phyloP scores from a whole-genome alignment of 2,797 vertebrate species.

The Notolepis coatsorum region DNA sequence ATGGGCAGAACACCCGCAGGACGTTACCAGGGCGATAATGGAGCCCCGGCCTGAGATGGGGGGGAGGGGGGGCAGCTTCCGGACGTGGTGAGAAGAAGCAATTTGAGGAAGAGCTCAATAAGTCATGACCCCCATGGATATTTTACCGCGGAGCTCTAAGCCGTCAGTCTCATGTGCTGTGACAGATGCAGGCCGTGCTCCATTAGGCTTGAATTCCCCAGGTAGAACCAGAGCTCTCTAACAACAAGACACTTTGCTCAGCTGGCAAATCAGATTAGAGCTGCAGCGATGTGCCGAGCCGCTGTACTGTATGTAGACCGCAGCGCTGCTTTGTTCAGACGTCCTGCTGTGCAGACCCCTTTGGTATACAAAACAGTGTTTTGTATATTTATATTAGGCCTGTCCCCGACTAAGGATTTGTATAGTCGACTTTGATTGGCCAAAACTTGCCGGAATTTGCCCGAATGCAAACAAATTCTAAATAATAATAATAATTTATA shows the following conservation, averaged over 20 bases:
- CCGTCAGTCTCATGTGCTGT: constrained; percentile 74
- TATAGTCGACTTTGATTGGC: too few relatives aligned
- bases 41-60: constrained; percentile 61
- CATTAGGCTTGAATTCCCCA: constrained; percentile 76
- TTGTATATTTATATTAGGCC: too few relatives aligned
- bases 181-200: constrained; percentile 69
- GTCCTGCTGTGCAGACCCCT: constrained; percentile 2
- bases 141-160: constrained; percentile 66
- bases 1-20: constrained; percentile 51
- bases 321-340: constrained; percentile 1
- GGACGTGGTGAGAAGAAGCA: constrained; percentile 67
- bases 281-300: constrained; percentile 8
- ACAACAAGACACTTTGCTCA: constrained; percentile 50
- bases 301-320: background rate
- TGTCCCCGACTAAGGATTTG: too few relatives aligned
- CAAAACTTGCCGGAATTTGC: too few relatives aligned
- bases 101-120: constrained; percentile 79
- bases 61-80: constrained; percentile 60
- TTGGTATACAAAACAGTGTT: too few relatives aligned
- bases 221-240: constrained; percentile 43
- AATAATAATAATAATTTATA: too few relatives aligned
- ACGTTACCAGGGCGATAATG: constrained; percentile 61
- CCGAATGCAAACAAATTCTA: too few relatives aligned
- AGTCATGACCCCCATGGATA: constrained; percentile 76
- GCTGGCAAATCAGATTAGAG: constrained; percentile 55